Conservation (phyloP, 2,113 vertebrate species). For the Rhombomys opimus region DNA sequence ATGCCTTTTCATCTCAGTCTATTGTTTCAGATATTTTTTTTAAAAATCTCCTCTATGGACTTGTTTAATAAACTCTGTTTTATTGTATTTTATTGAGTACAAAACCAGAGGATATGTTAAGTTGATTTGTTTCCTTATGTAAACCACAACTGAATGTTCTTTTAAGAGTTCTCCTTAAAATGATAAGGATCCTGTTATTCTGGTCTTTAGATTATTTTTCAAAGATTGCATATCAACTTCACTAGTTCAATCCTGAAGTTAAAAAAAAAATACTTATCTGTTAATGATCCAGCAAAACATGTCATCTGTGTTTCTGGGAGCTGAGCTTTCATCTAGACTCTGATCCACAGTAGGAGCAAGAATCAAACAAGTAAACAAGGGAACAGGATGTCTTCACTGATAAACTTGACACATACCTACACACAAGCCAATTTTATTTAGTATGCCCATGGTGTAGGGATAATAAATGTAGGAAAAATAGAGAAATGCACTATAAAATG, state of each 20-base stretch:
- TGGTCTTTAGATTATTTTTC: not conserved
- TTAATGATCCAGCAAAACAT: not conserved
- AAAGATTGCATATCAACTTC: not conserved
- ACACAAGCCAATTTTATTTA: not conserved
- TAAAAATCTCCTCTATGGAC: not conserved
- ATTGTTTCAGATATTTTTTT: constrained; percentile 3
- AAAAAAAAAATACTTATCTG: not conserved
- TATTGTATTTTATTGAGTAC: not conserved
- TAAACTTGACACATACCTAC: not conserved
- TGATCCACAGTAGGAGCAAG: not conserved
- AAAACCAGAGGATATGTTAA: constrained; percentile 23
- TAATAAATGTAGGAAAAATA: not conserved
- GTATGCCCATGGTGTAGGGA: not conserved
- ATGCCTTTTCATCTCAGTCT: constrained; percentile 36
- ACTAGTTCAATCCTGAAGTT: not conserved
- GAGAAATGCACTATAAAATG: not conserved
- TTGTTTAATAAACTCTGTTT: constrained; percentile 56
- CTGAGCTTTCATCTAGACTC: not conserved
- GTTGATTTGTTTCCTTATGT: constrained; percentile 29
- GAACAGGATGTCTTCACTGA: not conserved
- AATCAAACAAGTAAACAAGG: not conserved
- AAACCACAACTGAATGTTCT: constrained; percentile 36
- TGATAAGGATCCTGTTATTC: not conserved
- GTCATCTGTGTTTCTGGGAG: not conserved
- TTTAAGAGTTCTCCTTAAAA: not conserved